phyloP scores from a whole-genome alignment of 2,113 vertebrate species.

The Noctilio leporinus region DNA sequence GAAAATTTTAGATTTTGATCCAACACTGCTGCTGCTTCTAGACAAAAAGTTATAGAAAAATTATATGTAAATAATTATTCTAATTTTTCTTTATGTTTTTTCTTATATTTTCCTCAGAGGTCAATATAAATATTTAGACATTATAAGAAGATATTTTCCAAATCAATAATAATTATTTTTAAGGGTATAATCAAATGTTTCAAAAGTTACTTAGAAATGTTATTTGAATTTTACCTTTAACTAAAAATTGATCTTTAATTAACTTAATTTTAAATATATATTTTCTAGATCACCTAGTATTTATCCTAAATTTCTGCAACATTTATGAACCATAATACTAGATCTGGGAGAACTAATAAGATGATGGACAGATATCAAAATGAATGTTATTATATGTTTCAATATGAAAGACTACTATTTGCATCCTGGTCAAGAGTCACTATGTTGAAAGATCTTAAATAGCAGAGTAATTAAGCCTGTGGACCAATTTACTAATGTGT shows the following conservation, averaged over 20 bases:
- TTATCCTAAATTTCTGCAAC: neutral
- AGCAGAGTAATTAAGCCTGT: neutral
- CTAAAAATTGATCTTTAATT: neutral
- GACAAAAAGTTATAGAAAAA: neutral
- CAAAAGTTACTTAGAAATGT: neutral
- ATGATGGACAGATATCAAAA: neutral
- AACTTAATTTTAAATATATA: neutral
- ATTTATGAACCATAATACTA: neutral
- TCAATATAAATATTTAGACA: neutral
- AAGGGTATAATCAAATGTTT: neutral
- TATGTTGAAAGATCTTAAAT: neutral
- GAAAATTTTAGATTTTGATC: neutral
- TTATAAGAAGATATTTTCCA: neutral
- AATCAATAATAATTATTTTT: conserved; percentile 5
- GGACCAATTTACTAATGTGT: neutral
- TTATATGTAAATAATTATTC: neutral
- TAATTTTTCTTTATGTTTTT: neutral
- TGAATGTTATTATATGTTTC: neutral
- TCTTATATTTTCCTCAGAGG: neutral
- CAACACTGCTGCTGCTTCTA: neutral
- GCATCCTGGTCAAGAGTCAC: neutral
- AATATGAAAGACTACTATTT: neutral
- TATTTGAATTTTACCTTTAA: neutral
- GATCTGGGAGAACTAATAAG: neutral
- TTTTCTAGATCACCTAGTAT: neutral